phyloP scores from a whole-genome alignment of 2,113 vertebrate genomes.

The Pimephales promelas region DNA sequence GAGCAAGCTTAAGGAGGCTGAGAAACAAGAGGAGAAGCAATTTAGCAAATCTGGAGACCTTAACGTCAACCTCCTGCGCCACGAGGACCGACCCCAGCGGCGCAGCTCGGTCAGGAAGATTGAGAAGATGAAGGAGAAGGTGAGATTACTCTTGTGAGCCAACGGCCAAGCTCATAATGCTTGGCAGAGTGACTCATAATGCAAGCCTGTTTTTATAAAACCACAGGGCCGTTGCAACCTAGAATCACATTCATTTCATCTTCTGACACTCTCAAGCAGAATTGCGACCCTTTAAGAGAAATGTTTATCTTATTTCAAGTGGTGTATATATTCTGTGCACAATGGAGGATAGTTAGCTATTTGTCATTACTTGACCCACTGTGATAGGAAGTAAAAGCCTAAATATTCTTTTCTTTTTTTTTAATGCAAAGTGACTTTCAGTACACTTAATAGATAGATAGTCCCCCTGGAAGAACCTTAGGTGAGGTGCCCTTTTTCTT shows the following conservation, averaged over 20 bases:
- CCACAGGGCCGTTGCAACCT: background rate
- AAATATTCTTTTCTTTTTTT: background rate
- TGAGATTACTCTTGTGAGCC: slow-evolving; percentile 45
- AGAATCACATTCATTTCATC: background rate
- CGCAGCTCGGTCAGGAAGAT: slow-evolving; percentile 97
- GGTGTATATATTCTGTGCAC: slow-evolving; percentile 1
- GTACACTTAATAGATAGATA: background rate
- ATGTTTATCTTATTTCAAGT: slow-evolving; percentile 16
- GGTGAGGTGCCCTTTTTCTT: background rate
- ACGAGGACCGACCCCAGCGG: slow-evolving; percentile 90
- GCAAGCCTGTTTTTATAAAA: background rate
- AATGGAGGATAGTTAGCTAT: background rate
- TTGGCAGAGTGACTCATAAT: slow-evolving; percentile 18
- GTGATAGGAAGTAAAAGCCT: background rate
- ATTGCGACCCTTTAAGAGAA: background rate
- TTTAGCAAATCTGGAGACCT: slow-evolving; percentile 91
- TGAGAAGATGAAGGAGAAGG: slow-evolving; percentile 83
- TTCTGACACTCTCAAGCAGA: background rate
- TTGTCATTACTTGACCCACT: background rate
- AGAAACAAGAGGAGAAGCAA: slow-evolving; percentile 98
- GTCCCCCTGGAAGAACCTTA: background rate
- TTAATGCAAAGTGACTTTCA: background rate
- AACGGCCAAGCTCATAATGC: background rate
- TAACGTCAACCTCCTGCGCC: slow-evolving; percentile 84
- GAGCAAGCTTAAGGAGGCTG: slow-evolving; percentile 96